Evolutionary conservation across 2,888 invertebrate genomes (phyloP).

Genomic region (Cordilura impudica): DNA sequence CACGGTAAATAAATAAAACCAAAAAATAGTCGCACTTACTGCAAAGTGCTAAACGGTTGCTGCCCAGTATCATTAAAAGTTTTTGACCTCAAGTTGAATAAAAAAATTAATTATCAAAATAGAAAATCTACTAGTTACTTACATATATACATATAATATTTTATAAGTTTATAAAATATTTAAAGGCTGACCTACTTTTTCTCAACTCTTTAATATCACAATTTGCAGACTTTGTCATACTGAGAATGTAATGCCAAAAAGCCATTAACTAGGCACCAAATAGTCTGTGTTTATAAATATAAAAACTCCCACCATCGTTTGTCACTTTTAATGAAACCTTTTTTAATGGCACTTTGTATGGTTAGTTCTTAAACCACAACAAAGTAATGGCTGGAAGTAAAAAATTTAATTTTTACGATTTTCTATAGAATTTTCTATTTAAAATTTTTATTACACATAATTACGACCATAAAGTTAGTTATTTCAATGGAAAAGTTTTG

Average conservation of each 20-base stretch:
- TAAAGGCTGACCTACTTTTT: no score
- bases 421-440: background rate
- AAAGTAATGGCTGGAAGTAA: background rate
- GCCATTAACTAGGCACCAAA: constrained; percentile 38
- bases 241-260: background rate
- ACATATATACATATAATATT: no score
- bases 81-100: no score
- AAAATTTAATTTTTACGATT: background rate
- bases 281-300: background rate
- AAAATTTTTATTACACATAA: background rate
- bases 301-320: background rate
- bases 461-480: background rate
- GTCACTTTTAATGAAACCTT: background rate
- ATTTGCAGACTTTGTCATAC: background rate
- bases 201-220: constrained; percentile 9
- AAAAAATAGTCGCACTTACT: no score
- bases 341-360: constrained; percentile 1
- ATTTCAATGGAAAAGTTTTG: background rate
- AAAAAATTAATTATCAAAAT: no score
- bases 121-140: no score
- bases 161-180: no score
- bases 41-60: no score
- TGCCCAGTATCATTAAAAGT: no score
- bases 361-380: background rate
- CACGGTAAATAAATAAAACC: no score